Evolutionary conservation across 2,888 invertebrate genomes (phyloP), one percentile per base, ranked within the genome.

Genomic region (Ecliptopera silaceata): DNA sequence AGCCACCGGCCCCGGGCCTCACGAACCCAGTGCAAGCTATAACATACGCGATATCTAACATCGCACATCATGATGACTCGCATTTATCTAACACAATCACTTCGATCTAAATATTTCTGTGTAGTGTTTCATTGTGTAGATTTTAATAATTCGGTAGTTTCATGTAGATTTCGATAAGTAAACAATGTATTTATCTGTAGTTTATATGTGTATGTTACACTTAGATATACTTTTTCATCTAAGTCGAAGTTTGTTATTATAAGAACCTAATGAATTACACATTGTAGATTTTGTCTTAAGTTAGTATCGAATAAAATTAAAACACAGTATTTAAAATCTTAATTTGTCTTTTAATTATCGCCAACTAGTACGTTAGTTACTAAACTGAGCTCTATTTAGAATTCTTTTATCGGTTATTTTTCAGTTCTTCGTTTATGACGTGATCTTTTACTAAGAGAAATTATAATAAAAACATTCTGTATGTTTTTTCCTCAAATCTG

Each of bases 11-110:
- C 3, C n/a, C 64, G n/a, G 54, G 17, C n/a, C 42, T 59, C 4
- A 29, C 61, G 0, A 52, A 47, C 13, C 72, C 62, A 41, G 68
- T 68, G 11, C 68, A 59, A 15, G 42, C 61, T 8, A 34, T 63
- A 4, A 52, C 58, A 20, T 64, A 56, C 49, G 53, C 52, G n/a
- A 38, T 56, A n/a, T 10, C 58, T 12, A 56, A 43, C 12, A 50
- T 61, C 3, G 31, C 17, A 11, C 49, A 61, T 29, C 49, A 52
- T 38, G 55, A 51, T 26, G 51, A 58, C 42, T 49, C 61, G 22
- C 58, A 61, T 38, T 43, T 61, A 34, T 55, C 61, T 11, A 59
- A 56, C 8, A 54, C 59, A 3, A 59, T 59, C 0, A 20, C 54
- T 4, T 59, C 54, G 13, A 58, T 58, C 41, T 58, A 46, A 41